Evolutionary conservation across 2,888 invertebrate genomes (phyloP), one percentile per base, ranked within the genome.

Genomic region (Xiphydria camelus): DNA sequence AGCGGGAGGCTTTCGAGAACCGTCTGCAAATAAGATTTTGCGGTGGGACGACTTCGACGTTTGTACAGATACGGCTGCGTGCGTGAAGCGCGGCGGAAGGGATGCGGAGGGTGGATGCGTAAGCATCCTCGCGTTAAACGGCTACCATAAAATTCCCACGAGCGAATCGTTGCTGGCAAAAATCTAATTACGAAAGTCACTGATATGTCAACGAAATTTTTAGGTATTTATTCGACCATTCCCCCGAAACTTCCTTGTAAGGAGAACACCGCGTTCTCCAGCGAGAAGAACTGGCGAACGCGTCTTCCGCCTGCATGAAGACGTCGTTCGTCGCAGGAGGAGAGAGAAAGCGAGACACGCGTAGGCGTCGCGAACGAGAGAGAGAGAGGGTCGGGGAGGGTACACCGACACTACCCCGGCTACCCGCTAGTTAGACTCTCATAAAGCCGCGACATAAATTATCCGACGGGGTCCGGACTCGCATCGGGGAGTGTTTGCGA

Each of bases 351-450:
- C n/a, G n/a, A 37, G 35, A 42, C 29, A 39, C 38, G 55, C 60
- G 66, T 68, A 63, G 65, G 64, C 65, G 68, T 65, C 54, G 51
- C 53, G 49, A 54, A 51, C 51, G 52, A 49, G 54, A 47, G 43
- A 45, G 9, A 38, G 44, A 51, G 43, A 45, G 37, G 46, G 51
- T 22, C 26, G 41, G 48, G 54, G 6, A 22, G 55, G n/a, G n/a
- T n/a, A n/a, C 50, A 53, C 57, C 51, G 44, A 58, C n/a, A n/a
- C 45, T 55, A 53, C 54, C 51, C 53, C 41, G 45, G 60, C 62
- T 65, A 74, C 68, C 74, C 72, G 67, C 73, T 75, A 67, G 73
- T 75, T 74, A 75, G 68, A 64, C 68, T 65, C 69, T 66, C 74
- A 62, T 74, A 75, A 73, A 74, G 63, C 58, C 61, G 62, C 62